Percentiles rank a stretch among this genome's conserved stretches.
Conservation (phyloP, 2,888 invertebrate species). For the Agelastica alni region DNA sequence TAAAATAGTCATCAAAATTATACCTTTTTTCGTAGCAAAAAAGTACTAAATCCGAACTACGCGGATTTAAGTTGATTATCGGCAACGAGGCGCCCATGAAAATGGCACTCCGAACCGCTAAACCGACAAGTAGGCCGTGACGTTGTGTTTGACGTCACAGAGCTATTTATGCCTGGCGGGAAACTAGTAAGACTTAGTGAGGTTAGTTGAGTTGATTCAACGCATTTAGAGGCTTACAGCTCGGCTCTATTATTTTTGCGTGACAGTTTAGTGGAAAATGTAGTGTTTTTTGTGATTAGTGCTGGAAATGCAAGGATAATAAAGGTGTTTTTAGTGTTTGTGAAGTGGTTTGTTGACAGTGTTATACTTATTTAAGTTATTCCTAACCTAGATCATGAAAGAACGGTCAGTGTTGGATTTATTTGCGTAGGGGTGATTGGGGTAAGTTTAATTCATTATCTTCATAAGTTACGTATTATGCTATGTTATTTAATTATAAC, state of each 20-base stretch:
- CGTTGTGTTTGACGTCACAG: conserved; percentile 20
- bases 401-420: conserved; percentile 19
- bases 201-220: conserved; percentile 15
- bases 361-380: background rate
- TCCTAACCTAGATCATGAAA: conserved; percentile 17
- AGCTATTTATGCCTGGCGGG: conserved; percentile 22
- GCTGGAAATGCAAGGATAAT: background rate
- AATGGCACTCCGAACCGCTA: conserved; percentile 17
- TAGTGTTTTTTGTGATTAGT: background rate
- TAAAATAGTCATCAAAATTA: no score
- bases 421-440: conserved; percentile 5
- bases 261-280: background rate
- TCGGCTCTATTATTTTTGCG: conserved; percentile 12
- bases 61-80: no score
- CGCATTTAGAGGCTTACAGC: conserved; percentile 14
- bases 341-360: conserved; percentile 9
- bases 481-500: no score
- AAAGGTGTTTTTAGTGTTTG: background rate
- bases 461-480: no score
- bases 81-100: conserved; percentile 14
- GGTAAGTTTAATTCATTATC: no score
- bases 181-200: conserved; percentile 16
- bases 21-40: no score
- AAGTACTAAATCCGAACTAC: no score
- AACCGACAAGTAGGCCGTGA: conserved; percentile 25